Evolutionary conservation across 2,113 vertebrate genomes (phyloP), one percentile per base, ranked within the genome.

Genomic region (Saimiri boliviensis): DNA sequence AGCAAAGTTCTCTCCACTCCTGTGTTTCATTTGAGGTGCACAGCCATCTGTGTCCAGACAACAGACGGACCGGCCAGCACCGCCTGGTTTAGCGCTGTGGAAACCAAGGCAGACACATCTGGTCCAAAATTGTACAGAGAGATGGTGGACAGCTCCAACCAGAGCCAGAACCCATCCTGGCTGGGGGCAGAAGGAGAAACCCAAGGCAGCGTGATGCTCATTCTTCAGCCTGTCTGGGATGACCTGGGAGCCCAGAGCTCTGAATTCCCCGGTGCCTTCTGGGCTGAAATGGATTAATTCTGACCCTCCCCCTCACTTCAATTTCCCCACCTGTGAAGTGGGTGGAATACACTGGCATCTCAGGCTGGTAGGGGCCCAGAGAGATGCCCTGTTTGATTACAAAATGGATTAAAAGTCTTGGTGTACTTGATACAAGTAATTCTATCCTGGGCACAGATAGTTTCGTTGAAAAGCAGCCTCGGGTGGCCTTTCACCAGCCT

Each of bases 331-430:
- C 89, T 86, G 93, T 19, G 63, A 83, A 94, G 89, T 95, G 89
- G 94, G 82, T 87, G 81, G 86, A 93, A 84, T 11, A 32, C 0
- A 1, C 49, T 82, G 21, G 84, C 86, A 35, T 60, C 82, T 83
- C 92, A 42, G 80, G 93, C 86, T 94, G 7, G 0, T 1, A 8
- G 70, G 6, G 40, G 84, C 90, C 89, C 40, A 47, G 73, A 74
- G 37, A 7, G 91, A 93, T 96, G 95, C 56, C 95, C 94, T 40
- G 93, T 87, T 96, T 98, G 94, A 98, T 97, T 98, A 94, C 93
- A 95, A 94, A 96, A 91, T 89, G 83, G 94, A 97, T 96, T 94
- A 95, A 94, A 97, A 92, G 79, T 89, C 80, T 70, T 40, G 11
- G 25, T 91, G 82, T 54, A 93, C 82, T 86, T 92, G 94, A 97